Evolutionary conservation across 2,797 vertebrate species (phyloP).

Genomic region (Octomys mimax): DNA sequence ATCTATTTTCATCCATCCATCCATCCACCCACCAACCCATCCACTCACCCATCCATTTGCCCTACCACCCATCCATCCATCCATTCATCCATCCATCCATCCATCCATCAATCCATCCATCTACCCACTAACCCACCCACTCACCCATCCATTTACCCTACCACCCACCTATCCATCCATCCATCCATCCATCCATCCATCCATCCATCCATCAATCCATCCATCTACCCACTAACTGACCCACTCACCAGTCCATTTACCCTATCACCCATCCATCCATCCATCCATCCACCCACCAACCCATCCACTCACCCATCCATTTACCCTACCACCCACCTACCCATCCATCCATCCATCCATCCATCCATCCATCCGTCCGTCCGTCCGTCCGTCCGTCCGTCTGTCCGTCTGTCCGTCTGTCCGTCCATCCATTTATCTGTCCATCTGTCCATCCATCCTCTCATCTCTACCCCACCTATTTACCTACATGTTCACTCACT

Average conservation of each 20-base stretch:
- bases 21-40: fast-evolving
- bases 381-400: background rate
- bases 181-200: background rate
- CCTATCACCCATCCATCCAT: fast-evolving
- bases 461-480: background rate
- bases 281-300: background rate
- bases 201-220: background rate
- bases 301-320: background rate
- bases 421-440: no score
- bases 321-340: no score
- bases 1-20: background rate
- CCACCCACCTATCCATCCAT: fast-evolving
- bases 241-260: background rate
- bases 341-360: background rate
- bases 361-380: background rate
- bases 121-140: background rate
- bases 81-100: background rate
- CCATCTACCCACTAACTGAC: no score
- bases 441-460: background rate
- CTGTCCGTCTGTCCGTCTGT: background rate
- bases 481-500: background rate
- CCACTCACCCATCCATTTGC: no score
- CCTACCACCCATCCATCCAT: background rate
- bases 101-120: background rate
- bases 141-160: background rate